Percentiles rank a stretch among this genome's conserved stretches.
These are phyloP conservation scores for Hippotragus niger DNA, from an alignment of 2,113 vertebrate species.

Conservation along the genomic window DNA sequence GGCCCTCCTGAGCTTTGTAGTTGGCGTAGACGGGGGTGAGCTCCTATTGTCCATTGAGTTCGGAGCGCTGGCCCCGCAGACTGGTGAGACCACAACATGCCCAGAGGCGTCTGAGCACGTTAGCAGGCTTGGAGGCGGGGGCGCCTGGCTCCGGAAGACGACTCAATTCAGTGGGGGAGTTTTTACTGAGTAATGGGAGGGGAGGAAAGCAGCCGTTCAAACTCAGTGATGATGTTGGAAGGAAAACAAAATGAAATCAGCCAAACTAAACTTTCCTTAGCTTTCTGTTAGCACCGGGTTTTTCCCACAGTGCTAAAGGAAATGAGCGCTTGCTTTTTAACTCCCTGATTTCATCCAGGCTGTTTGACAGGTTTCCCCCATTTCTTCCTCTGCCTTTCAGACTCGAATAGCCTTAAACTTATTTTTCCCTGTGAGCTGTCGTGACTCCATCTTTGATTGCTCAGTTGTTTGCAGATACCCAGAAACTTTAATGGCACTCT, in stretches of 20 bases:
- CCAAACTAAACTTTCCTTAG: slow-evolving; percentile 71
- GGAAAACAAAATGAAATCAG: slow-evolving; percentile 19
- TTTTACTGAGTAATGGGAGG: background rate
- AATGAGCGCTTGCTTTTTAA: slow-evolving; percentile 61
- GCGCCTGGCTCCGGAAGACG: accelerated
- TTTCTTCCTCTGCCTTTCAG: background rate
- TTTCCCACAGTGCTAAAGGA: background rate
- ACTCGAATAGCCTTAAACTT: background rate
- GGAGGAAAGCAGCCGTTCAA: slow-evolving; percentile 26
- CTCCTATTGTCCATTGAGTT: slow-evolving; percentile 65
- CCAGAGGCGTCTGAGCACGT: slow-evolving; percentile 35
- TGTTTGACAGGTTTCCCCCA: slow-evolving; percentile 42
- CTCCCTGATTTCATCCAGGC: slow-evolving; percentile 52
- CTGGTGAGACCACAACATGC: background rate
- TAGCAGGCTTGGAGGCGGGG: slow-evolving; percentile 36
- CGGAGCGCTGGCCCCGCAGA: background rate
- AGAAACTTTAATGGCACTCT: slow-evolving; percentile 14
- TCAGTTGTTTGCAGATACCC: background rate
- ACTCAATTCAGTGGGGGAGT: background rate
- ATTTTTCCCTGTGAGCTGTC: slow-evolving; percentile 16
- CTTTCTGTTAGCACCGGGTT: slow-evolving; percentile 50
- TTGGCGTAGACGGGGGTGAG: slow-evolving; percentile 38
- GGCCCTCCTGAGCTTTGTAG: slow-evolving; percentile 65
- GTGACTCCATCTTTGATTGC: slow-evolving; percentile 27
- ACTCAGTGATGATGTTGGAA: slow-evolving; percentile 49